Evolutionary conservation across 53 echinoderm and acorn worm genomes (phyloP), one percentile per base, ranked within the genome.

Genomic region (Arbacia lixula): DNA sequence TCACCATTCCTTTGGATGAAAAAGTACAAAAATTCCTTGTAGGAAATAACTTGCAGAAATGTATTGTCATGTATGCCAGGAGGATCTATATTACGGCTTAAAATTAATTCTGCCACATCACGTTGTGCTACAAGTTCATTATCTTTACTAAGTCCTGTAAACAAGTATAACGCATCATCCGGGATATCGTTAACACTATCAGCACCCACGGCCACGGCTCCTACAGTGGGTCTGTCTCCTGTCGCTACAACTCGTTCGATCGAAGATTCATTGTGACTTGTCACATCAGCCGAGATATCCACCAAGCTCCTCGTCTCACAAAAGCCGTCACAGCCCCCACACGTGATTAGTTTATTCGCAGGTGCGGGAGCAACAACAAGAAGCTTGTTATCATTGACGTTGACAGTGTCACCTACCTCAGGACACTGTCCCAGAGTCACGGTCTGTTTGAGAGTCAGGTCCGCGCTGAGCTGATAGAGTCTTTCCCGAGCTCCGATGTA

Each of bases 231-330:
- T 20, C 9, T 5, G 22, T 57, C 12, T 57, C 19, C 21, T 14
- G 12, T 20, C 5, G 58, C 22, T 21, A 57, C 58, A 20, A 57
- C 58, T 21, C 5, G 12, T 14, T 12, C 21, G 58, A 5, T 21
- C 9, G 5, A 5, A 57, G 5, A 12, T 5, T 5, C 21, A 19
- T 14, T 21, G 22, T 57, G 58, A 12, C 12, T 20, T 12, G 14
- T 14, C 49, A 14, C 12, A 10, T 57, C 58, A 12, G 16, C 72
- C 19, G 72, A 39, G 17, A 71, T n/a, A 41, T 71, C 72, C 5
- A n/a, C 17, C 72, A 71, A 41, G 41, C 41, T 22, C 26, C 72
- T 71, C 14, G 30, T 12, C 19, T 71, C 39, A 39, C 72, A 71
- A 26, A 39, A 24, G 5, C 72, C 43, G 16, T 22, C 26, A 20